phyloP scores from a whole-genome alignment of 1,140 invertebrate species.

The Aphaenogaster ashmeadi region DNA sequence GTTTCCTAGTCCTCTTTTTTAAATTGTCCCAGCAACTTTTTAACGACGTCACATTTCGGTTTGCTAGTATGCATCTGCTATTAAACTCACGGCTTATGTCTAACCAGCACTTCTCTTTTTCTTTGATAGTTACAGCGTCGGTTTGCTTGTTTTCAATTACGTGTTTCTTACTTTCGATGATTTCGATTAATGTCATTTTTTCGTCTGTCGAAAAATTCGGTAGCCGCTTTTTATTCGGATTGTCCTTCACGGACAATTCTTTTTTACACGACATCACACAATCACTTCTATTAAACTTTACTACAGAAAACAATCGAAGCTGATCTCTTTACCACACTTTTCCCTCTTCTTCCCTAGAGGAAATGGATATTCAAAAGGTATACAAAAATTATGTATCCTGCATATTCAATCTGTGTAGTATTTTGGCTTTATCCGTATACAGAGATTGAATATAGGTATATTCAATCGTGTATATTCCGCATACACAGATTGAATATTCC shows the following conservation, averaged over 20 bases:
- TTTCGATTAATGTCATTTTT: not conserved
- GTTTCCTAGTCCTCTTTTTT: not conserved
- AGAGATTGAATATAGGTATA: too few relatives aligned
- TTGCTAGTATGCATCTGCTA: slow-evolving; percentile 4
- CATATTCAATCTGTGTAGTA: too few relatives aligned
- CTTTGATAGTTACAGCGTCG: not conserved
- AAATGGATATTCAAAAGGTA: too few relatives aligned
- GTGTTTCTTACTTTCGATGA: not conserved
- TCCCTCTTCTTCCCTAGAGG: too few relatives aligned
- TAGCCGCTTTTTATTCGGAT: not conserved
- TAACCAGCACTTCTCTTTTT: not conserved
- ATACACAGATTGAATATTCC: too few relatives aligned
- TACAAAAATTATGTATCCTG: too few relatives aligned
- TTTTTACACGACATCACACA: not conserved
- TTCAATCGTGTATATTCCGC: too few relatives aligned
- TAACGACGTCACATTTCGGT: not conserved
- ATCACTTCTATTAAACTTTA: not conserved
- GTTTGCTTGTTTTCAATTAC: slow-evolving; percentile 8
- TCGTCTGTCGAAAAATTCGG: not conserved
- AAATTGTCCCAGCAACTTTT: slow-evolving; percentile 8
- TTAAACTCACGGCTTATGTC: slow-evolving; percentile 10
- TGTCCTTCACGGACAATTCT: not conserved
- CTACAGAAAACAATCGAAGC: not conserved
- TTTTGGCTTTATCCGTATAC: too few relatives aligned
- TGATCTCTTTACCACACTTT: not conserved